Base-by-base conservation (phyloP, 2,797 vertebrate species). In the Fringilla coelebs region DNA sequence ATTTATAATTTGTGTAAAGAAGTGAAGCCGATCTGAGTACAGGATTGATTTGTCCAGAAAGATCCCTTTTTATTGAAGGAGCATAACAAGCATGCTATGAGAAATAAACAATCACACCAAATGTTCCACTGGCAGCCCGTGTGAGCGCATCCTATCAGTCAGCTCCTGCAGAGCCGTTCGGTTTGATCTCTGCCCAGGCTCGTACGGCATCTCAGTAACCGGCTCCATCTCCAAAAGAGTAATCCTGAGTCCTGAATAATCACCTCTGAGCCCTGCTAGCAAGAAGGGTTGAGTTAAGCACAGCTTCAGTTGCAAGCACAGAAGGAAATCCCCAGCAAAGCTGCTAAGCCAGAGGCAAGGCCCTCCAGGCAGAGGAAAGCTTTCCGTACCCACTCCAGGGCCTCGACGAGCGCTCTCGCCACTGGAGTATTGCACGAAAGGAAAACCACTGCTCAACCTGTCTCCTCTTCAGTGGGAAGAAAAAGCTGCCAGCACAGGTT, bases 1-100 rank as follows among this genome's bases (percentile, higher is more conserved):
- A 46, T 78, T 58, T 70, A 88, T 78, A 93, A 78, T 49, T 89
- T 0, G 0, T 74, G 57, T 49, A 78, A 84, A 75, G 40, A 74
- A 72, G n/a, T 4, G 5, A 22, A 88, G 25, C 45, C 45, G 84
- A 93, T 96, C 41, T 4, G 86, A 51, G 48, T 7, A 38, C 11
- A 84, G 63, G 89, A 86, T 60, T 90, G 58, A 92, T 91, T 82
- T 94, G 77, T 79, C 92, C 91, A 94, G 91, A 88, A 94, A 85
- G 81, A 95, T 79, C 24, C n/a, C 55, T 43, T 54, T 90, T 31
- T 14, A 25, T 45, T 78, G 51, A 22, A 85, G 41, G 32, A 72
- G 72, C 20, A 0, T 46, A 46, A 89, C 45, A 70, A 74, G 55
- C 88, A 55, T 12, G 34, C 12, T n/a, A 82, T 58, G 48, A 93